Conservation (phyloP, 1,140 invertebrate species). For the Sarcophaga peregrina region DNA sequence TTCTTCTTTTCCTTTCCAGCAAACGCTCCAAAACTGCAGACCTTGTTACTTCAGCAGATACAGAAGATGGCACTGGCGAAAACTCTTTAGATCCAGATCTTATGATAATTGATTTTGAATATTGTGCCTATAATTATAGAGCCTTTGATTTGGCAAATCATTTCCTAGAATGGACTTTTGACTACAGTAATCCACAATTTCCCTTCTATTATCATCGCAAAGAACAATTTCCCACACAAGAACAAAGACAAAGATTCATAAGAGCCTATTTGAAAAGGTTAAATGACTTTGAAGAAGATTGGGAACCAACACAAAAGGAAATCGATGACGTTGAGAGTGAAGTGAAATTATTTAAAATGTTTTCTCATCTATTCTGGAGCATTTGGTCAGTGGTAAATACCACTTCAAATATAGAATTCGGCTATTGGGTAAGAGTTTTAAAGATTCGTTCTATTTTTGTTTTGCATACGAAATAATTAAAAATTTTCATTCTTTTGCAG, state of each 20-base stretch:
- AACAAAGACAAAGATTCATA: constrained; percentile 74
- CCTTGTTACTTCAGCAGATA: constrained; percentile 58
- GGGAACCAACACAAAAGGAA: constrained; percentile 54
- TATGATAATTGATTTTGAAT: constrained; percentile 92
- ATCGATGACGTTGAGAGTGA: constrained; percentile 69
- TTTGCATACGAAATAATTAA: too few relatives aligned
- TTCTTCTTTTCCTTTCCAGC: not conserved
- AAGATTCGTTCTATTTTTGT: not conserved
- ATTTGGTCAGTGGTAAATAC: constrained; percentile 92
- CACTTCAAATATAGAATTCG: constrained; percentile 89
- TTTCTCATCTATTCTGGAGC: constrained; percentile 93
- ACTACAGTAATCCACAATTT: constrained; percentile 82
- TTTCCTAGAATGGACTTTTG: constrained; percentile 94
- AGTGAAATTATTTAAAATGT: constrained; percentile 83
- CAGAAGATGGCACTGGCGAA: constrained; percentile 56
- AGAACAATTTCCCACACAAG: constrained; percentile 78
- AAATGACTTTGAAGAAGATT: constrained; percentile 52
- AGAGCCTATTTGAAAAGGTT: constrained; percentile 57
- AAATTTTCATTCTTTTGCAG: not conserved
- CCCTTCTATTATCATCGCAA: constrained; percentile 81
- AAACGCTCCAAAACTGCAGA: constrained; percentile 9
- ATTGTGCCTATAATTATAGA: constrained; percentile 92
- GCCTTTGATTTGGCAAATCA: constrained; percentile 97
- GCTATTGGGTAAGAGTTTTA: constrained; percentile 84
- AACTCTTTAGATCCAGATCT: constrained; percentile 70